phyloP scores from a whole-genome alignment of 2,797 vertebrate species.

The Protosalanx chinensis region DNA sequence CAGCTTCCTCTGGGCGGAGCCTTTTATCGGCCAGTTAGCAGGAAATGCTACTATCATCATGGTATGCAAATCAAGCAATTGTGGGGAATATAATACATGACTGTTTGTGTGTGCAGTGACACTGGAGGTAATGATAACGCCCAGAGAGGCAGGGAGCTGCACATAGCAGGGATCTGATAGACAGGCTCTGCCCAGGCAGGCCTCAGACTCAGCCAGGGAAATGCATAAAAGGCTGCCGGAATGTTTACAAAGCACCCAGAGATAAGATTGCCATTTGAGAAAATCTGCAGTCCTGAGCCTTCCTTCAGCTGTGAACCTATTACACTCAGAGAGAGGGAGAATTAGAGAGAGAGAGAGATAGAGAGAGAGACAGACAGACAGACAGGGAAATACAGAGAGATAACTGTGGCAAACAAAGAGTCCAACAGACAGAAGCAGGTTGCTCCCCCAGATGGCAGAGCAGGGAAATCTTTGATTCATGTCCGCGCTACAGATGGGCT shows the following conservation, averaged over 20 bases:
- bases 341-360: constrained; percentile 12
- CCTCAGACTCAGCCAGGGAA: constrained; percentile 55
- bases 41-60: constrained; percentile 39
- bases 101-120: constrained; percentile 44
- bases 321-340: constrained; percentile 17
- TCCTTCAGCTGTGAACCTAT: constrained; percentile 45
- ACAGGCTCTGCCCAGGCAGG: constrained; percentile 36
- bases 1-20: constrained; percentile 17
- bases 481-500: constrained; percentile 57
- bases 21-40: constrained; percentile 37
- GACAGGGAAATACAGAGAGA: constrained; percentile 29
- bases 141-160: constrained; percentile 35
- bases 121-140: constrained; percentile 51
- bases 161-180: constrained; percentile 53
- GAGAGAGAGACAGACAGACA: constrained; percentile 1
- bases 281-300: constrained; percentile 44
- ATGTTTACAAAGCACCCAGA: constrained; percentile 47
- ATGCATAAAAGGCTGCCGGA: constrained; percentile 44
- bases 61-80: constrained; percentile 63
- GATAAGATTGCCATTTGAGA: constrained; percentile 59
- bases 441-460: constrained; percentile 69
- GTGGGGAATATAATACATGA: constrained; percentile 48
- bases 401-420: constrained; percentile 37
- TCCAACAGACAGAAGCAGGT: constrained; percentile 67
- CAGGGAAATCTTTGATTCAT: constrained; percentile 59